Conservation (phyloP, 2,113 vertebrate species). For the Ciconia boyciana region DNA sequence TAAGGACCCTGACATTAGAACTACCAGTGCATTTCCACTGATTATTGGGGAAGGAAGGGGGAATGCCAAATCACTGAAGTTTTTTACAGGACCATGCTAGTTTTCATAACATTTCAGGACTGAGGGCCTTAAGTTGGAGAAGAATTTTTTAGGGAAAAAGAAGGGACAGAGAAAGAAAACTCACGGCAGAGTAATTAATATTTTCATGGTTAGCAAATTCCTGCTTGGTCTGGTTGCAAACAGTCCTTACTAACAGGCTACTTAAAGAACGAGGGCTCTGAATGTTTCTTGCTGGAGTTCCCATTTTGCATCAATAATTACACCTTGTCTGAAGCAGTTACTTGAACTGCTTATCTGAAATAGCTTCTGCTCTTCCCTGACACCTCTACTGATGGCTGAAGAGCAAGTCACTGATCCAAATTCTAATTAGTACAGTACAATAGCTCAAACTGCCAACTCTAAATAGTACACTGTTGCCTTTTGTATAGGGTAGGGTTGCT, state of each 20-base stretch:
- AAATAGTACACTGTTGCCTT: not conserved
- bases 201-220: not conserved
- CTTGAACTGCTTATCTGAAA: not conserved
- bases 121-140: not conserved
- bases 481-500: not conserved
- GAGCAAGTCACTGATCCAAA: not conserved
- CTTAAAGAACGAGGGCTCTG: not conserved
- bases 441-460: not conserved
- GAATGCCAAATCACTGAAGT: not conserved
- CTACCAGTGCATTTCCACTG: not conserved
- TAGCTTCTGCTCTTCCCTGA: not conserved
- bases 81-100: not conserved
- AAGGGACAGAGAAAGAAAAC: not conserved
- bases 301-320: not conserved
- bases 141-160: not conserved
- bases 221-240: not conserved
- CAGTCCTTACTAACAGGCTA: not conserved
- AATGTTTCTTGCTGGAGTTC: not conserved
- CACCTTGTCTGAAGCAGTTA: not conserved
- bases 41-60: not conserved
- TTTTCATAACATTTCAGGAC: not conserved
- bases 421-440: not conserved
- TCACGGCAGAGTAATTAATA: not conserved
- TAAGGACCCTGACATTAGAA: not conserved
- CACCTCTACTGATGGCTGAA: not conserved